Evolutionary conservation across 2,113 vertebrate species (phyloP).

Genomic region (Nycticryphes semicollaris): DNA sequence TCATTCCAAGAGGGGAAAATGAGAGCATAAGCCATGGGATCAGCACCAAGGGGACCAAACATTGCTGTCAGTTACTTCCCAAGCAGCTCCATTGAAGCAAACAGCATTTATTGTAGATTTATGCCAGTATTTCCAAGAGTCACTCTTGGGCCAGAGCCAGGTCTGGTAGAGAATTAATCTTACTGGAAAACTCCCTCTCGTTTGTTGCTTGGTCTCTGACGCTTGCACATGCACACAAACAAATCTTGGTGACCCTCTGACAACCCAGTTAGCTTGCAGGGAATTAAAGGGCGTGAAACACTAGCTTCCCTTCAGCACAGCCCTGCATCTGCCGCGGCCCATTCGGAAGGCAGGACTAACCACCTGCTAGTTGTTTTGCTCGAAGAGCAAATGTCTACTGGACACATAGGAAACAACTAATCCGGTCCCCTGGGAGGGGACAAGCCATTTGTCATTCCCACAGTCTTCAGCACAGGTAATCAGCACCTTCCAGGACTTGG

Average conservation of each 20-base stretch:
- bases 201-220: neutral
- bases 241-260: neutral
- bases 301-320: constrained; percentile 30
- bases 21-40: constrained; percentile 7
- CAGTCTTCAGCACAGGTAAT: constrained; percentile 8
- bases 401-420: neutral
- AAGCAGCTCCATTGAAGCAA: neutral
- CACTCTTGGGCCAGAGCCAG: neutral
- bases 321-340: constrained; percentile 40
- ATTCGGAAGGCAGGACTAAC: neutral
- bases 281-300: constrained; percentile 42
- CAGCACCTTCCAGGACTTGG: neutral
- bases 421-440: neutral
- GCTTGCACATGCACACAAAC: neutral
- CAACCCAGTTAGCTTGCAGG: constrained; percentile 30
- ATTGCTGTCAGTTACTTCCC: neutral
- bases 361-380: constrained; percentile 56
- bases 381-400: neutral
- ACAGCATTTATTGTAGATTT: constrained; percentile 15
- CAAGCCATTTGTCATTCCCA: neutral
- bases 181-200: neutral
- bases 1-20: neutral
- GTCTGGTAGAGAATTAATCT: constrained; percentile 31
- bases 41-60: constrained; percentile 5
- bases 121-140: neutral